phyloP scores from a whole-genome alignment of 2,113 vertebrate genomes.

The Sphyrna mokarran region DNA sequence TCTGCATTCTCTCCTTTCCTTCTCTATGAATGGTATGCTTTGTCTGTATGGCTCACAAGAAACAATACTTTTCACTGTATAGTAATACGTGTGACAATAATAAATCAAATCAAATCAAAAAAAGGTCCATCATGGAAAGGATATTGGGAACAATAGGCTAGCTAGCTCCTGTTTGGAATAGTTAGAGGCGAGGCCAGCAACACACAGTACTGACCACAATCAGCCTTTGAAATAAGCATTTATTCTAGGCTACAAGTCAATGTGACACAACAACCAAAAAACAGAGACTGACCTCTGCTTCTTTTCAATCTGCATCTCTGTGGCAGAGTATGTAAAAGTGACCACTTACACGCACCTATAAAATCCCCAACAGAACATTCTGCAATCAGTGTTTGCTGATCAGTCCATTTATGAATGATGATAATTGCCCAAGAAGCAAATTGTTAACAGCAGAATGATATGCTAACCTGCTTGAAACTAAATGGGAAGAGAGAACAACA shows the following conservation, averaged over 20 bases:
- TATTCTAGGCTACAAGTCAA: neutral
- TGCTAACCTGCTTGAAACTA: no score
- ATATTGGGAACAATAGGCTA: neutral
- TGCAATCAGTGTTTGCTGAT: neutral
- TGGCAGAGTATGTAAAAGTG: neutral
- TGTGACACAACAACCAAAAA: neutral
- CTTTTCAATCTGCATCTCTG: neutral
- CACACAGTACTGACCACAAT: neutral
- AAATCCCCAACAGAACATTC: neutral
- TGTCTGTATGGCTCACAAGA: no score
- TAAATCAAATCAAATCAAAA: no score
- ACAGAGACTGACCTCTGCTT: neutral
- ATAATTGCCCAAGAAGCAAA: neutral
- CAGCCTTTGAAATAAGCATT: neutral
- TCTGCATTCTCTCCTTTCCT: no score
- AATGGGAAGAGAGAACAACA: neutral
- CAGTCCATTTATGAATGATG: neutral
- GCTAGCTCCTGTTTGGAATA: neutral
- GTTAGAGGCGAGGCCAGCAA: neutral
- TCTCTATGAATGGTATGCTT: no score
- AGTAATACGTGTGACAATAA: no score
- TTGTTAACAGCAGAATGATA: no score
- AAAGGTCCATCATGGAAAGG: neutral
- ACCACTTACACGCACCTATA: neutral
- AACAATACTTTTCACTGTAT: no score